Evolutionary conservation across 92 coral and sea anemone species (phyloP).

Genomic region (Siderastrea radians): DNA sequence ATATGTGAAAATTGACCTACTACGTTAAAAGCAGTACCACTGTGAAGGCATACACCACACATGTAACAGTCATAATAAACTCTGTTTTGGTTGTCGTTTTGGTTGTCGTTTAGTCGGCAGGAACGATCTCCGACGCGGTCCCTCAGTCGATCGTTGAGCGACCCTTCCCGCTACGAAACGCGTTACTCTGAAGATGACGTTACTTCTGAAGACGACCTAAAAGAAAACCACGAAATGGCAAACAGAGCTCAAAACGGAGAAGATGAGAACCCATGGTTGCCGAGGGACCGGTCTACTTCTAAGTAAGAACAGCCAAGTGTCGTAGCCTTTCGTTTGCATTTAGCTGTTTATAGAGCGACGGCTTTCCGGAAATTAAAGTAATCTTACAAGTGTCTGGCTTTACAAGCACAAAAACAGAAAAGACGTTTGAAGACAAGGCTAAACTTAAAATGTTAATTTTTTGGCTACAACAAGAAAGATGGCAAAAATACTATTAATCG

Average conservation of each 20-base stretch:
- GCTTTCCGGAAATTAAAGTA: no score
- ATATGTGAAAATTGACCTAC: no score
- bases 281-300: constrained; percentile 11
- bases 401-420: no score
- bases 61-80: neutral
- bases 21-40: no score
- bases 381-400: no score
- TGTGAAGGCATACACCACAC: no score
- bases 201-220: neutral
- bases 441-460: no score
- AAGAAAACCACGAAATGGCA: constrained; percentile 5
- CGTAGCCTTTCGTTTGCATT: neutral
- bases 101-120: constrained; percentile 15
- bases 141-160: constrained; percentile 37
- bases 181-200: neutral
- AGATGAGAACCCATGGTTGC: constrained; percentile 13
- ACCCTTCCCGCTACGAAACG: constrained; percentile 25
- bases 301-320: constrained; percentile 16
- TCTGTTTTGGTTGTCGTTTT: neutral
- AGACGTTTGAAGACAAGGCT: no score
- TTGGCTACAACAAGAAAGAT: no score
- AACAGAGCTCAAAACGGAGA: constrained; percentile 23
- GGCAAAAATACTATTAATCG: no score
- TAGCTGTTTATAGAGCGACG: no score
- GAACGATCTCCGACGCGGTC: neutral